A percentile compares a stretch with the other conserved stretches of the same genome.
Evolutionary conservation across 2,113 vertebrate species (phyloP).

Genomic region (cat (Felis catus)): DNA sequence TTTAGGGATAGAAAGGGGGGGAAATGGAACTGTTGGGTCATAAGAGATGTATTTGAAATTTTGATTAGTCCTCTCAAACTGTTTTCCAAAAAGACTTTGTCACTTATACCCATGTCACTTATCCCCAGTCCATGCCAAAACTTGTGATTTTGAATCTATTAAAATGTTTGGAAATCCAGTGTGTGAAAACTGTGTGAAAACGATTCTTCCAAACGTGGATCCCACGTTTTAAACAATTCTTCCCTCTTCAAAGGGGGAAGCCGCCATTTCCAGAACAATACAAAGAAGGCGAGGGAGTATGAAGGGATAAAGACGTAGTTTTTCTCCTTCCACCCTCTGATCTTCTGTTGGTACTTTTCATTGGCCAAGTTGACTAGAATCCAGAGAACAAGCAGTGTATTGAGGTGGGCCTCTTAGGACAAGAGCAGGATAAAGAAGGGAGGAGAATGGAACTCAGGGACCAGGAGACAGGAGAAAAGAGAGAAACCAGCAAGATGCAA

Average conservation of each 20-base stretch:
- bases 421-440: background rate
- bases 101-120: background rate
- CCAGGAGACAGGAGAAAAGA: background rate
- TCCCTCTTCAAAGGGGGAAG: background rate
- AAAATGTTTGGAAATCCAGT: background rate
- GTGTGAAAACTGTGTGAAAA: background rate
- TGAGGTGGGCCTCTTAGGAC: background rate
- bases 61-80: background rate
- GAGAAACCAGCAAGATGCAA: background rate
- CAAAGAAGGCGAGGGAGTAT: background rate
- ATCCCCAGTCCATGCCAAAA: background rate
- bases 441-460: background rate
- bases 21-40: background rate
- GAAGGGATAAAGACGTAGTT: background rate
- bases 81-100: background rate
- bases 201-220: too few species aligned
- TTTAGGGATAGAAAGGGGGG: background rate
- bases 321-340: background rate
- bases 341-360: background rate
- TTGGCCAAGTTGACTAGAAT: background rate
- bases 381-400: background rate
- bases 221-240: background rate
- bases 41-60: background rate
- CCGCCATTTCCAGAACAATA: background rate
- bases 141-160: background rate